Evolutionary conservation across 53 echinoderm and acorn worm genomes (phyloP).

Genomic region (Echinometra lucunter): DNA sequence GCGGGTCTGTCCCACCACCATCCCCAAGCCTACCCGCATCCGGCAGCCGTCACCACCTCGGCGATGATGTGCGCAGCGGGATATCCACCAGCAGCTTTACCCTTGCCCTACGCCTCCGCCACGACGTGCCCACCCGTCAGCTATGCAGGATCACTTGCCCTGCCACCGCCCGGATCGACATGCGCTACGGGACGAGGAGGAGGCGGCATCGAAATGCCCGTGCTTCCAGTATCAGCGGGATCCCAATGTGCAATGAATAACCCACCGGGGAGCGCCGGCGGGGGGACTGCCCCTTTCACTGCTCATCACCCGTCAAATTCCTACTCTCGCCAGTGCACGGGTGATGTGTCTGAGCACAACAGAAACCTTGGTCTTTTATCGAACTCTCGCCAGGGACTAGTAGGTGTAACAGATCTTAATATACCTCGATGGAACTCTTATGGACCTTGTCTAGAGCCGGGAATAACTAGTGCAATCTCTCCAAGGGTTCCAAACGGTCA

Average conservation of each 20-base stretch:
- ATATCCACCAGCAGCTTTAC: conserved; percentile 65
- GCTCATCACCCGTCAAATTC: conserved; percentile 58
- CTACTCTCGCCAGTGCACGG: conserved; percentile 30
- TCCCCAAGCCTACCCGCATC: conserved; percentile 68
- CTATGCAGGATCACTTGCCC: conserved; percentile 60
- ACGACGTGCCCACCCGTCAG: conserved; percentile 63
- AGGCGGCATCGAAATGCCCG: conserved; percentile 35
- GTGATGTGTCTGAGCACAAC: conserved; percentile 19
- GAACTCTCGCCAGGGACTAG: conserved; percentile 50
- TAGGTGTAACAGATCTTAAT: conserved; percentile 60
- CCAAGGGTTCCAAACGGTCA: conserved; percentile 61
- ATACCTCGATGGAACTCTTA: conserved; percentile 69
- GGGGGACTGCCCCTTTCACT: conserved; percentile 28
- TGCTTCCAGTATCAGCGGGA: conserved; percentile 54
- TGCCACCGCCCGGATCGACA: conserved; percentile 54
- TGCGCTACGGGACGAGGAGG: conserved; percentile 39
- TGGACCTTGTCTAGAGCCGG: conserved; percentile 48
- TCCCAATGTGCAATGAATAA: conserved; percentile 67
- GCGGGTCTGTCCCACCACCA: conserved; percentile 68
- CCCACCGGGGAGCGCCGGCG: conserved; percentile 65
- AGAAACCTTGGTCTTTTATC: conserved; percentile 58
- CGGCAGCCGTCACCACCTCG: conserved; percentile 65
- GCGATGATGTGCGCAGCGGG: conserved; percentile 67
- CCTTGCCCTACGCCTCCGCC: conserved; percentile 64
- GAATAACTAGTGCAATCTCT: conserved; percentile 62